These are phyloP conservation scores for Leptothorax acervorum DNA, from an alignment of 2,888 invertebrate genomes.

Conservation along the genomic window DNA sequence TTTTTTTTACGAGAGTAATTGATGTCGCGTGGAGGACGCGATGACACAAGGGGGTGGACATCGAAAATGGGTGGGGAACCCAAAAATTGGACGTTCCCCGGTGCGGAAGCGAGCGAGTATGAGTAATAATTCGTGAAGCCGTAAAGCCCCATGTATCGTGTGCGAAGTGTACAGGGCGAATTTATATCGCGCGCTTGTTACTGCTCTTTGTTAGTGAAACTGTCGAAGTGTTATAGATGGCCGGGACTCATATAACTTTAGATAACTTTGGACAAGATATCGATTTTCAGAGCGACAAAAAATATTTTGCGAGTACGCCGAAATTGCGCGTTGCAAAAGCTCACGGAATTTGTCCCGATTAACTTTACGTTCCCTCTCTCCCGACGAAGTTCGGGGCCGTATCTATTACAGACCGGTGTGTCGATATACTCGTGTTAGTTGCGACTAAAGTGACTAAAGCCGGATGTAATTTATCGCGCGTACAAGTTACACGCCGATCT, in stretches of 20 bases:
- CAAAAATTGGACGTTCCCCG: slow-evolving; percentile 46
- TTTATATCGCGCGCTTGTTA: slow-evolving; percentile 56
- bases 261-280: slow-evolving; percentile 37
- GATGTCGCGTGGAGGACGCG: not conserved
- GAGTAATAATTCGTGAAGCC: slow-evolving; percentile 52
- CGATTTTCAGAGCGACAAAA: slow-evolving; percentile 35
- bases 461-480: slow-evolving; percentile 44
- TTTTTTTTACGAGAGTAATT: not conserved
- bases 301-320: slow-evolving; percentile 3
- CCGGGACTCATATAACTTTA: slow-evolving; percentile 28
- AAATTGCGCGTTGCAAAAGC: slow-evolving; percentile 1
- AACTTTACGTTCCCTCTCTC: not conserved
- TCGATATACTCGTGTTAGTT: slow-evolving; percentile 40
- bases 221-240: slow-evolving; percentile 50
- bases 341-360: slow-evolving; percentile 21
- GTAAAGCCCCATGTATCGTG: slow-evolving; percentile 45
- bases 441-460: slow-evolving; percentile 22
- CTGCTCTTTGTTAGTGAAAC: slow-evolving; percentile 55
- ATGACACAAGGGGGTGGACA: slow-evolving; percentile 1
- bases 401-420: not conserved
- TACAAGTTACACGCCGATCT: slow-evolving; percentile 26
- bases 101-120: slow-evolving; percentile 25
- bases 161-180: slow-evolving; percentile 38
- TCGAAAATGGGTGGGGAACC: slow-evolving; percentile 46
- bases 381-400: not conserved